phyloP scores from a whole-genome alignment of 2,888 invertebrate species.

The Drosophila vallismaia region DNA sequence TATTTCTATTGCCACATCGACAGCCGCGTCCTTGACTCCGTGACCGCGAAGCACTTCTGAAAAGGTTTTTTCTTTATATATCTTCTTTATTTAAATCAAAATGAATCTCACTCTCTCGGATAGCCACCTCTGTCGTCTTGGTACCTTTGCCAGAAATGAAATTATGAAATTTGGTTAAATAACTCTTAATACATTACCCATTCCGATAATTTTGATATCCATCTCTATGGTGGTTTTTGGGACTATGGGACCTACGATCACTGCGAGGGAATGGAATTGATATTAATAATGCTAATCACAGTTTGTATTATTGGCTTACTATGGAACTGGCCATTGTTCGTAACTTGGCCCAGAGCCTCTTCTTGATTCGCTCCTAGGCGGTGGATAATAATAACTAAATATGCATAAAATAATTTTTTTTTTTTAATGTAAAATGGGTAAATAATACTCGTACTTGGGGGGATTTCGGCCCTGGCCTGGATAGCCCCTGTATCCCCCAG shows the following conservation, averaged over 20 bases:
- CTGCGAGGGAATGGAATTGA: not conserved
- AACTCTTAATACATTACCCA: not conserved
- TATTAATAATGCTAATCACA: not conserved
- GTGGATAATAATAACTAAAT: constrained; percentile 12
- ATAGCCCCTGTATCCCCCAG: not conserved
- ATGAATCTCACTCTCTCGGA: not conserved
- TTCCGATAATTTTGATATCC: not conserved
- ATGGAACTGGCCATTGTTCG: not conserved
- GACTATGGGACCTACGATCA: no score
- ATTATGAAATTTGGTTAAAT: not conserved
- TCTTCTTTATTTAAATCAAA: not conserved
- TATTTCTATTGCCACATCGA: not conserved
- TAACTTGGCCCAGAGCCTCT: not conserved
- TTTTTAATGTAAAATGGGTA: not conserved
- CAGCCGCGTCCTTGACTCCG: not conserved
- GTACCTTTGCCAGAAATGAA: not conserved
- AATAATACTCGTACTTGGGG: constrained; percentile 6
- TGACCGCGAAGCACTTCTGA: not conserved
- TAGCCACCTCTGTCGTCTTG: not conserved
- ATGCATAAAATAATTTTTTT: not conserved
- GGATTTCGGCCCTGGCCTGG: not conserved
- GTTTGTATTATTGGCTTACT: constrained; percentile 11
- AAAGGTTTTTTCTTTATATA: not conserved
- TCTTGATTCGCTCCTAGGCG: constrained; percentile 2
- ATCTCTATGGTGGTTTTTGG: not conserved